Percentiles rank a stretch among this genome's conserved stretches.
These are phyloP conservation scores for Drosophila incognita DNA, from an alignment of 2,888 invertebrate species.

Conservation along the genomic window DNA sequence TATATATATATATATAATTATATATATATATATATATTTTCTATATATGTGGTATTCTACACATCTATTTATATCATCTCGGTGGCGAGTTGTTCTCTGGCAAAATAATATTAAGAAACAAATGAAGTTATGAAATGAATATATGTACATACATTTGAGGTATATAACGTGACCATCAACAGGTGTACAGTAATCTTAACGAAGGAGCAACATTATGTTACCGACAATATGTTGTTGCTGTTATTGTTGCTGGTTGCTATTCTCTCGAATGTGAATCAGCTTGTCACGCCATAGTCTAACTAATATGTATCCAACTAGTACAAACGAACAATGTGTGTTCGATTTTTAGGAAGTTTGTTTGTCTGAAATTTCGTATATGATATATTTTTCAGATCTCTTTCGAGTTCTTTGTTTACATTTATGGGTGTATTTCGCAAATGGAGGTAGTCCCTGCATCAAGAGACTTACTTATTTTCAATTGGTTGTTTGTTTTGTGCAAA, in stretches of 20 bases:
- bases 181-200: constrained; percentile 38
- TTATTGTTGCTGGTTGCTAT: not conserved
- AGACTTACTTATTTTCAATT: constrained; percentile 27
- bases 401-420: constrained; percentile 18
- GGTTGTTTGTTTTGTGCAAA: constrained; percentile 27
- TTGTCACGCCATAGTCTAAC: constrained; percentile 59
- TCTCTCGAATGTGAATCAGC: constrained; percentile 5
- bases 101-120: constrained; percentile 36
- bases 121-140: constrained; percentile 54
- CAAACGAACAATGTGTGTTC: constrained; percentile 22
- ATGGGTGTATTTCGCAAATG: constrained; percentile 27
- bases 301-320: constrained; percentile 48
- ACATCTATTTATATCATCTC: constrained; percentile 73
- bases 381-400: constrained; percentile 29
- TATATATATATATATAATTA: constrained; percentile 33
- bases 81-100: constrained; percentile 79
- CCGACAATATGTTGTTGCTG: constrained; percentile 20
- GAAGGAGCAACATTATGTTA: constrained; percentile 40
- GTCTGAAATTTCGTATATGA: constrained; percentile 11
- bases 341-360: constrained; percentile 48
- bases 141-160: constrained; percentile 73
- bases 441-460: constrained; percentile 15
- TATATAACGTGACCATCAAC: constrained; percentile 60
- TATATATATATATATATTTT: constrained; percentile 1
- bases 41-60: constrained; percentile 52